Conservation (phyloP, 2,113 vertebrate genomes). For the Sturnus vulgaris region DNA sequence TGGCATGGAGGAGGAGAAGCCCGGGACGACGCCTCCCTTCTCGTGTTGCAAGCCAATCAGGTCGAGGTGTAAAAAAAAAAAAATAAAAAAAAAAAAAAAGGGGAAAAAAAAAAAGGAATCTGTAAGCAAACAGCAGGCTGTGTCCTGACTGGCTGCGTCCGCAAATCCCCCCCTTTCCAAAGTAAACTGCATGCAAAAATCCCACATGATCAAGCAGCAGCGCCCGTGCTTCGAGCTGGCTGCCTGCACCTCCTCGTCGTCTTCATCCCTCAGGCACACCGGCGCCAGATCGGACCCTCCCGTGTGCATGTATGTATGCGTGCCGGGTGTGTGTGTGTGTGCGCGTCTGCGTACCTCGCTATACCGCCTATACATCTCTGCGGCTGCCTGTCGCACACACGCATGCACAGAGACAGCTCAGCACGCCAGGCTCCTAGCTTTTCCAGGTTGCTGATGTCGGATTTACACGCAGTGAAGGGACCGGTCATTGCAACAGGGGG, state of each 20-base stretch:
- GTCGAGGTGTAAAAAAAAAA: too few species aligned
- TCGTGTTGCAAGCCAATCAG: too few species aligned
- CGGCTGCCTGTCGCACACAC: background rate
- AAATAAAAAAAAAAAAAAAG: background rate
- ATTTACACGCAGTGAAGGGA: constrained; percentile 63
- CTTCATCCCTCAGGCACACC: background rate
- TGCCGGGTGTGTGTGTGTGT: constrained; percentile 10
- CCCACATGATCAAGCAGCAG: constrained; percentile 73
- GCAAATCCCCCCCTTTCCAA: constrained; percentile 44
- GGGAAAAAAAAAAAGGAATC: background rate
- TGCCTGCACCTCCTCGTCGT: constrained; percentile 35
- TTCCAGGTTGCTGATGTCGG: constrained; percentile 54
- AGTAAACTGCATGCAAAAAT: constrained; percentile 70
- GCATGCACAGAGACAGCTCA: constrained; percentile 23
- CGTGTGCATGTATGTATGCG: constrained; percentile 54
- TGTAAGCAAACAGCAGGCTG: constrained; percentile 62
- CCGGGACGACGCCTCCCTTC: too few species aligned
- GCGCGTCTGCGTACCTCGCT: background rate
- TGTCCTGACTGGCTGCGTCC: constrained; percentile 71
- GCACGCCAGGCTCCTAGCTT: background rate
- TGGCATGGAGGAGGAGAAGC: too few species aligned
- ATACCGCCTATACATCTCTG: background rate
- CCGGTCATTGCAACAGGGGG: constrained; percentile 69
- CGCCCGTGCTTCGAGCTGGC: background rate
- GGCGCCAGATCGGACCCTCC: background rate